phyloP scores from a whole-genome alignment of 2,113 vertebrate genomes.

The Cnemophilus loriae region DNA sequence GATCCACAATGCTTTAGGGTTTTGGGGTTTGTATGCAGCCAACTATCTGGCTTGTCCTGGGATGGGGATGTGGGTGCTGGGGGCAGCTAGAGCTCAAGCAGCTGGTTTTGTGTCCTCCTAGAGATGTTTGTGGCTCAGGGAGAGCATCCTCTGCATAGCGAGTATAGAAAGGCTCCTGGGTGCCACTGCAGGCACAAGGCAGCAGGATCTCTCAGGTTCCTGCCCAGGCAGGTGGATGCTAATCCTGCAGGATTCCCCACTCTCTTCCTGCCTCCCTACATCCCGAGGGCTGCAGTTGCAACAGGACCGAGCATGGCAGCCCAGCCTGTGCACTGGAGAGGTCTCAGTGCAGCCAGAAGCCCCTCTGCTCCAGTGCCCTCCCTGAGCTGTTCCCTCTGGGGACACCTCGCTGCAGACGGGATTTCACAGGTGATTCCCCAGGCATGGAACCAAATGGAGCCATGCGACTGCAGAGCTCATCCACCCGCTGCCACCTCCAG shows the following conservation, averaged over 20 bases:
- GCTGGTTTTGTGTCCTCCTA: background rate
- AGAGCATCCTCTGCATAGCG: background rate
- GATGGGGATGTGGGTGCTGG: background rate
- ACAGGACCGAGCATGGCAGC: background rate
- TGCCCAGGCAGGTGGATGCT: background rate
- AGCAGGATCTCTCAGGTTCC: background rate
- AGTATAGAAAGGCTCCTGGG: background rate
- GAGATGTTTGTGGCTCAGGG: background rate
- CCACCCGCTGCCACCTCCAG: background rate
- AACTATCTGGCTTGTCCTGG: background rate
- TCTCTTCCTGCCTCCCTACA: background rate
- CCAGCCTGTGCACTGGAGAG: background rate
- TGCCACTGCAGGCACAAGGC: background rate
- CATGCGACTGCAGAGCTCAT: background rate
- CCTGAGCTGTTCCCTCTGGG: background rate
- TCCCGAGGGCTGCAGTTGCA: background rate
- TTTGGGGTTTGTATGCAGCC: rapidly evolving
- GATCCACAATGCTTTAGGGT: background rate
- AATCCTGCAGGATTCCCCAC: background rate
- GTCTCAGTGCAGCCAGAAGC: background rate
- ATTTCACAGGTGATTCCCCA: background rate
- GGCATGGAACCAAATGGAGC: background rate
- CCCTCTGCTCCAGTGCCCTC: background rate
- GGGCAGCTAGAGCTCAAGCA: background rate
- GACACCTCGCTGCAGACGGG: background rate